Evolutionary conservation across 1,140 invertebrate species (phyloP), one percentile per base, ranked within the genome.

Genomic region (Streblospio benedicti): DNA sequence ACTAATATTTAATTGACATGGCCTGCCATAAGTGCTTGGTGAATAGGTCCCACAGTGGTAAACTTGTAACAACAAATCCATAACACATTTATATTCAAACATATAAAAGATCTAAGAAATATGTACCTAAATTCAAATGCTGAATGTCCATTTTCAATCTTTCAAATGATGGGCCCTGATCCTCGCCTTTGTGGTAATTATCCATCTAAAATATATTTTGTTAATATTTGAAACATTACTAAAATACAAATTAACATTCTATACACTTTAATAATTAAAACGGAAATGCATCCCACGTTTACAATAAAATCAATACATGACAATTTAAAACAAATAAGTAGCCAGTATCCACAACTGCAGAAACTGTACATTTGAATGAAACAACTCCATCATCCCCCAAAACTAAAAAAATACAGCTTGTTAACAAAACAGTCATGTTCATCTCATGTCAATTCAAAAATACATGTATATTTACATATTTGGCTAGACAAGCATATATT

Each of bases 61-160:
- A 30, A 43, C 43, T 53, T 32, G 20, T 35, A 52, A 23, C 9
- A 60, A 31, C 38, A 18, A 3, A 18, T 16, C 0, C 5, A 1
- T 33, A 14, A 45, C 2, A 5, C 4, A 56, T 54, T 41, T 28
- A 59, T 38, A 60, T n/a, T 20, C 4, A 23, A 57, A 30, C 25
- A 44, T 27, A 16, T 41, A 57, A 57, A 32, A 47, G 16, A 31
- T 32, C 3, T 50, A 18, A 50, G 23, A 47, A n/a, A 23, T 14
- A 27, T 63, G 58, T 58, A 75, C 78, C 79, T 45, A 91, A 73
- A 63, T 82, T 76, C 6, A 91, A 73, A 75, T 74, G 60, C 55
- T 69, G 67, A 54, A 76, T 71, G 54, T 75, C 80, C 28, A 83
- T 75, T 38, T 78, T 73, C 14, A 82, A 51, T n/a, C 73, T 61